phyloP scores from a whole-genome alignment of 92 coral and sea anemone genomes.

The Palythoa heliodiscus region DNA sequence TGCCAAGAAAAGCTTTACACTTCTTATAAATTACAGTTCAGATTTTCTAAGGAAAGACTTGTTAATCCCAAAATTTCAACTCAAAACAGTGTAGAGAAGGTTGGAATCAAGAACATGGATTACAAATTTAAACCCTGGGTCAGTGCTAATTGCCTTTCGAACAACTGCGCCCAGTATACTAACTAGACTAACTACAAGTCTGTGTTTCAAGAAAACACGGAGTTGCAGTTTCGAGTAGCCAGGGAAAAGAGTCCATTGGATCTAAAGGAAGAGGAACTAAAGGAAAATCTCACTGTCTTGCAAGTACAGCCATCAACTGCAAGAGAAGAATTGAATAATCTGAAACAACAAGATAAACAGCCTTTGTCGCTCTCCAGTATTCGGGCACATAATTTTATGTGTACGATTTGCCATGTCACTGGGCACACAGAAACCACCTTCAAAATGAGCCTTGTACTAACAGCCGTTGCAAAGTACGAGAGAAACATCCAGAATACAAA shows the following conservation, averaged over 20 bases:
- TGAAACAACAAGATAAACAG: conserved; percentile 19
- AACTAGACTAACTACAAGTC: no score
- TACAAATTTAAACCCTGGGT: no score
- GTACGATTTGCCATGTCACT: conserved; percentile 42
- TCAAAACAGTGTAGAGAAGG: no score
- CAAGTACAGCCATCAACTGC: conserved; percentile 46
- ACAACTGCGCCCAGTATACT: no score
- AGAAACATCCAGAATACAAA: conserved; percentile 46
- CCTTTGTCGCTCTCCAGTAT: not conserved
- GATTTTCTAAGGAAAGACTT: no score
- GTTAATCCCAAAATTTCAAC: no score
- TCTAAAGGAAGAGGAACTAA: conserved; percentile 37
- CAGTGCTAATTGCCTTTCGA: no score
- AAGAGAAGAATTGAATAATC: conserved; percentile 21
- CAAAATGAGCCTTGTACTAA: conserved; percentile 27
- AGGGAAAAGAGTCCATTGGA: not conserved
- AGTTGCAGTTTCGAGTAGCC: no score
- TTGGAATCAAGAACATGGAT: no score
- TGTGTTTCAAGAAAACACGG: no score
- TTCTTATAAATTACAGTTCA: no score
- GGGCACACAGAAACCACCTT: conserved; percentile 53
- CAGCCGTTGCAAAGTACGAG: conserved; percentile 39
- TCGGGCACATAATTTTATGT: conserved; percentile 25
- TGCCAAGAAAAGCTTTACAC: no score
- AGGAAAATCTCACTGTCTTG: conserved; percentile 49